phyloP scores from a whole-genome alignment of 2,888 invertebrate genomes.

The Drosophila barbarae region DNA sequence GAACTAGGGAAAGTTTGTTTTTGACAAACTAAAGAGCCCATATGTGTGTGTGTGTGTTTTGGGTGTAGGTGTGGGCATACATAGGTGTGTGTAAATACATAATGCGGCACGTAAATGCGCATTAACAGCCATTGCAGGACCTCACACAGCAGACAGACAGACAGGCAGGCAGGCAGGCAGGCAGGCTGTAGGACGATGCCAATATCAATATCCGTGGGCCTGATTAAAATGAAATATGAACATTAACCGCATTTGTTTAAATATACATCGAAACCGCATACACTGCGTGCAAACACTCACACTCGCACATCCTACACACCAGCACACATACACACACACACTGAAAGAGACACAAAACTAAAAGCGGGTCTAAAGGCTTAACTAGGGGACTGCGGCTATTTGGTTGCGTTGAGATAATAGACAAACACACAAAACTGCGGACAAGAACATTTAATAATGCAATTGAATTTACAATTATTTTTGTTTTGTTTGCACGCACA shows the following conservation, averaged over 20 bases:
- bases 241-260: constrained; percentile 76
- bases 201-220: constrained; percentile 59
- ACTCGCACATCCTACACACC: constrained; percentile 16
- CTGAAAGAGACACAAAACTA: constrained; percentile 5
- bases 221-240: constrained; percentile 75
- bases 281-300: constrained; percentile 47
- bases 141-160: constrained; percentile 8
- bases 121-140: constrained; percentile 53
- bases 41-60: constrained; percentile 14
- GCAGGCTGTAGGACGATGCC: constrained; percentile 12
- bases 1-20: constrained; percentile 60
- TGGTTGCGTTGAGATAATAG: constrained; percentile 56
- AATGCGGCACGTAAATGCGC: constrained; percentile 57
- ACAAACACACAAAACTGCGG: constrained; percentile 57
- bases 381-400: constrained; percentile 38
- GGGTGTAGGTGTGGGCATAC: neutral
- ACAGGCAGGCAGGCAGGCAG: neutral
- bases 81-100: constrained; percentile 36
- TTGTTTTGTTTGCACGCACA: constrained; percentile 63
- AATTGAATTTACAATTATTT: constrained; percentile 75
- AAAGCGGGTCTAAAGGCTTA: constrained; percentile 25
- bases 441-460: constrained; percentile 71
- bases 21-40: constrained; percentile 65
- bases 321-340: constrained; percentile 40
- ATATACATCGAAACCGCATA: constrained; percentile 66